Conservation (phyloP, 2,113 vertebrate species). For the Saguinus midas region DNA sequence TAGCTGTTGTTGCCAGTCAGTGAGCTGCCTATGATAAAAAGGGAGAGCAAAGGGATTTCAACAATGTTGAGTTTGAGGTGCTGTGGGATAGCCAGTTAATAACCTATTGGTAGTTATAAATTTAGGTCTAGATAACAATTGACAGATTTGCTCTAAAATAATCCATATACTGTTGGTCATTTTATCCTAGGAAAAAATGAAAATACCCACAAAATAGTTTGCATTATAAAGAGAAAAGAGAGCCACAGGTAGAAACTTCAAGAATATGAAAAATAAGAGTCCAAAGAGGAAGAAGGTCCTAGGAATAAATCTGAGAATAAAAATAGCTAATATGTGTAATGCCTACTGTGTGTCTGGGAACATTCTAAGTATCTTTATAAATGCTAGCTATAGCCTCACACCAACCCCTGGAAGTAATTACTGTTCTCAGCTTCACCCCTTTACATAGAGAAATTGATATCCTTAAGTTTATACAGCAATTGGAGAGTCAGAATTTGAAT, state of each 20-base stretch:
- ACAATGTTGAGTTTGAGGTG: not conserved
- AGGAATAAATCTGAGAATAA: not conserved
- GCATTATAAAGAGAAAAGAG: not conserved
- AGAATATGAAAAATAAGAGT: not conserved
- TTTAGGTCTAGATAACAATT: not conserved
- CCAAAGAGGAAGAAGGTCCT: not conserved
- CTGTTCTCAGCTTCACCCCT: not conserved
- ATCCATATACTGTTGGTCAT: not conserved
- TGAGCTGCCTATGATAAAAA: not conserved
- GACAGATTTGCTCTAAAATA: not conserved
- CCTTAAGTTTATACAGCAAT: not conserved
- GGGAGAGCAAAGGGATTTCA: not conserved
- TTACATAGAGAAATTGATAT: not conserved
- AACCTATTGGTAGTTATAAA: not conserved
- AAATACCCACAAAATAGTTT: not conserved
- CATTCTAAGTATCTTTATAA: not conserved
- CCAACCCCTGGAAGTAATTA: no score
- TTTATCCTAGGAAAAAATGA: not conserved
- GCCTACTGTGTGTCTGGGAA: not conserved
- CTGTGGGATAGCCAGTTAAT: not conserved
- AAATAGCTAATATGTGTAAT: not conserved
- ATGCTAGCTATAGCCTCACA: not conserved
- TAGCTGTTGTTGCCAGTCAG: not conserved
- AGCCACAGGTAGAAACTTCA: not conserved
- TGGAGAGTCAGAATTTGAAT: not conserved